Base-by-base conservation (phyloP, 2,113 vertebrate species). In the Vidua chalybeata region DNA sequence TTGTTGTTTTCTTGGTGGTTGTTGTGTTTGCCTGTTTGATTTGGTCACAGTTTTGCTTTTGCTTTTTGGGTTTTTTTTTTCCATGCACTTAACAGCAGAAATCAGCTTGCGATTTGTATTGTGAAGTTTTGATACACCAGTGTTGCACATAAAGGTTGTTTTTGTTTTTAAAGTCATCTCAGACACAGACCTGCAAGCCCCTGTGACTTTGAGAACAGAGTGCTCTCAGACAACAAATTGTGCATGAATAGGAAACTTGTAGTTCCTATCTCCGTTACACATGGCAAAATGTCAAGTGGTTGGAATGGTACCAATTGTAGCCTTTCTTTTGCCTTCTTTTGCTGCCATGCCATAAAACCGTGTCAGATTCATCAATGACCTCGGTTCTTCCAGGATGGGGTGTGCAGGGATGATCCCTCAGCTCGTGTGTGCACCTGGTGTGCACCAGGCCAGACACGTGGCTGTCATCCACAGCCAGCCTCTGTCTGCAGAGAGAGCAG, bases 171-270 rank as follows among this genome's bases (percentile, higher is more conserved):
- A 51, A 33, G 5, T 33, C 18, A 6, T 19, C 52, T 51, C 33
- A 30, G 11, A 19, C 16, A 7, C 4, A 24, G 46, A 37, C 10
- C 24, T 59, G 1, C 16, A 43, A 51, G 18, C 6, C 17, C 10
- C 1, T 14, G 6, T 0, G 16, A 4, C 35, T 20, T 9, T 12
- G 39, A 69, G n/a, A 13, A 35, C 0, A 3, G 7, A 0, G 3
- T 8, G 12, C 35, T 62, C 58, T 37, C n/a, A 49, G 48, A 8
- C 7, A 78, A 55, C 15, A 75, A n/a, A 37, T 7, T 10, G 1
- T 37, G 27, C 27, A 43, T 14, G 26, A 46, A 27, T 13, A 35
- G 52, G 46, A 72, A 80, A 17, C 5, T 4, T 61, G 27, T 10
- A 30, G 26, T n/a, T 84, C 4, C 51, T 41, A 0, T n/a, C 26